Conservation (phyloP, 2,797 vertebrate species). For the Spondyliosoma cantharus region DNA sequence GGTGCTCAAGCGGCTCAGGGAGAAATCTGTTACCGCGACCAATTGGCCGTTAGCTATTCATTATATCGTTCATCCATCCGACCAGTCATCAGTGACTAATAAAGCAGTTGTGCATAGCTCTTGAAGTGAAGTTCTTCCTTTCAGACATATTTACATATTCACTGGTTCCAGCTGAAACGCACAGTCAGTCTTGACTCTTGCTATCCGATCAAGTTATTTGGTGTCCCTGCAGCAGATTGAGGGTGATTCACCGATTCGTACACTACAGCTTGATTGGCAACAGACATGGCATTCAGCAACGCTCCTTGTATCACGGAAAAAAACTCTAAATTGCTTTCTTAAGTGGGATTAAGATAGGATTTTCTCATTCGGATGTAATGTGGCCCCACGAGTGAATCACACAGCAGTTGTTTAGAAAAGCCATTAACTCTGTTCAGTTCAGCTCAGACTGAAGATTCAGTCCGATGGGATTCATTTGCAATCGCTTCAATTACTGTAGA, state of each 20-base stretch:
- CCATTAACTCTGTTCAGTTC: conserved; percentile 70
- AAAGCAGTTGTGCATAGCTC: neutral
- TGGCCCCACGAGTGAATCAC: conserved; percentile 68
- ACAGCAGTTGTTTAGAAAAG: conserved; percentile 66
- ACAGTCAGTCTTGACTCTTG: conserved; percentile 17
- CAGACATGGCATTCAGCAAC: conserved; percentile 43
- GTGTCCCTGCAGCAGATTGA: conserved; percentile 36
- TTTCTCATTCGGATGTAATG: conserved; percentile 69
- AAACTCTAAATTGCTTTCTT: conserved; percentile 69
- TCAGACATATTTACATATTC: neutral
- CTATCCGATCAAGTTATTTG: conserved; percentile 35
- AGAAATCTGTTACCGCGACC: neutral
- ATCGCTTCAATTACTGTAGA: conserved; percentile 57
- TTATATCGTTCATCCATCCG: neutral
- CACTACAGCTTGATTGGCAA: conserved; percentile 51
- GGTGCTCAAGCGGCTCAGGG: neutral
- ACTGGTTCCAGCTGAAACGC: conserved; percentile 8
- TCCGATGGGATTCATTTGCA: conserved; percentile 63
- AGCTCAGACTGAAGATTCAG: conserved; percentile 59
- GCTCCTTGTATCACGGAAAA: conserved; percentile 26
- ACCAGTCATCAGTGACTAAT: neutral
- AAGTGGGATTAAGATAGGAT: conserved; percentile 70
- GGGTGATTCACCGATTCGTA: conserved; percentile 39
- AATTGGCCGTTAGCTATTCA: neutral
- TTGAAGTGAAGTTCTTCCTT: neutral